phyloP scores from a whole-genome alignment of 2,113 vertebrate genomes.

The Nycticryphes semicollaris region DNA sequence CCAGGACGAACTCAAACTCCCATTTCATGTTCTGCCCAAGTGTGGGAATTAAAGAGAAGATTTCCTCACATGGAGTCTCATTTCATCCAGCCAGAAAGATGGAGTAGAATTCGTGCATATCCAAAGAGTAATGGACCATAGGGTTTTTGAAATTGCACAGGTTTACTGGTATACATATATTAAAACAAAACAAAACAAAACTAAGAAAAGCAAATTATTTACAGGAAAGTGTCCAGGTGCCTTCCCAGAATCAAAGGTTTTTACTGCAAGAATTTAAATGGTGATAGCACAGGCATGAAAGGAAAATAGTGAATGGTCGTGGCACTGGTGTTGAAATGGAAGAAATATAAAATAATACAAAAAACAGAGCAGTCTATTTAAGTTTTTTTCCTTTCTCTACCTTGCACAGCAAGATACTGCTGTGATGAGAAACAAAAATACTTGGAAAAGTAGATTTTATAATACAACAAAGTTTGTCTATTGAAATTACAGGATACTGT shows the following conservation, averaged over 20 bases:
- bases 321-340: not conserved
- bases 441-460: not conserved
- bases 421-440: not conserved
- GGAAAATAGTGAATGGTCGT: not conserved
- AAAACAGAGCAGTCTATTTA: not conserved
- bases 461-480: not conserved
- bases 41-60: conserved; percentile 51
- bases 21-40: conserved; percentile 50
- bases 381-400: not conserved
- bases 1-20: conserved; percentile 41
- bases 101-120: not conserved
- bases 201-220: not conserved
- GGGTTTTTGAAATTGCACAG: not conserved
- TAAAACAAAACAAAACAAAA: not conserved
- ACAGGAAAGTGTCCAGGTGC: not conserved
- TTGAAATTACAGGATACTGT: not conserved
- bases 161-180: not conserved
- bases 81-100: conserved; percentile 4
- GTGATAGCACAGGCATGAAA: not conserved
- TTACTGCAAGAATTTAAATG: not conserved
- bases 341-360: not conserved
- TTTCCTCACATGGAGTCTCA: conserved; percentile 1
- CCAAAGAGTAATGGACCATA: not conserved
- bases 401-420: not conserved
- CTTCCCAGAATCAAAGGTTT: not conserved